phyloP scores from a whole-genome alignment of 1,140 invertebrate genomes.

The Cecropterus lyciades region DNA sequence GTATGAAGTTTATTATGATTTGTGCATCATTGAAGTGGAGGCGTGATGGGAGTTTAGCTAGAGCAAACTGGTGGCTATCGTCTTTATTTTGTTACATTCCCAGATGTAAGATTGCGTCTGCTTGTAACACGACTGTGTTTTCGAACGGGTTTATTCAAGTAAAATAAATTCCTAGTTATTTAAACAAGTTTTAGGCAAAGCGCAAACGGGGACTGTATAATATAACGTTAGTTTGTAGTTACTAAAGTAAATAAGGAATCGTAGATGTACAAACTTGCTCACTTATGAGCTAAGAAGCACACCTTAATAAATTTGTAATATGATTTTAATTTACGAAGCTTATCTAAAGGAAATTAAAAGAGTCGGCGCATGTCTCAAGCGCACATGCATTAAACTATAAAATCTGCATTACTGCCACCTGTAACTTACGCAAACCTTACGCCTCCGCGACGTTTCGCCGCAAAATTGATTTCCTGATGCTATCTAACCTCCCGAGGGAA shows the following conservation, averaged over 20 bases:
- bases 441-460: conserved; percentile 72
- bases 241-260: not conserved
- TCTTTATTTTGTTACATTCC: conserved; percentile 52
- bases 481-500: conserved; percentile 78
- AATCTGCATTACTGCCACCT: conserved; percentile 60
- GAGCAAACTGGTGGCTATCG: conserved; percentile 55
- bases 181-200: not conserved
- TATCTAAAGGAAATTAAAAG: conserved; percentile 32
- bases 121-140: not conserved
- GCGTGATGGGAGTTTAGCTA: conserved; percentile 67
- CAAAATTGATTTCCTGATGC: conserved; percentile 81
- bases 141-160: conserved; percentile 4
- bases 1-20: conserved; percentile 78
- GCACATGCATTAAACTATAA: conserved; percentile 48
- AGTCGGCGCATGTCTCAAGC: conserved; percentile 16
- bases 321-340: conserved; percentile 33
- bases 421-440: conserved; percentile 69
- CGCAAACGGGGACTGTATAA: not conserved
- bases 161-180: conserved; percentile 12
- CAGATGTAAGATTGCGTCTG: conserved; percentile 4
- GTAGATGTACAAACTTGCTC: not conserved
- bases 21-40: conserved; percentile 64
- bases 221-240: no score
- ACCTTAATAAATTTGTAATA: conserved; percentile 25
- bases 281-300: not conserved